Conservation (phyloP, 2,888 invertebrate species). For the Andricus curvator region DNA sequence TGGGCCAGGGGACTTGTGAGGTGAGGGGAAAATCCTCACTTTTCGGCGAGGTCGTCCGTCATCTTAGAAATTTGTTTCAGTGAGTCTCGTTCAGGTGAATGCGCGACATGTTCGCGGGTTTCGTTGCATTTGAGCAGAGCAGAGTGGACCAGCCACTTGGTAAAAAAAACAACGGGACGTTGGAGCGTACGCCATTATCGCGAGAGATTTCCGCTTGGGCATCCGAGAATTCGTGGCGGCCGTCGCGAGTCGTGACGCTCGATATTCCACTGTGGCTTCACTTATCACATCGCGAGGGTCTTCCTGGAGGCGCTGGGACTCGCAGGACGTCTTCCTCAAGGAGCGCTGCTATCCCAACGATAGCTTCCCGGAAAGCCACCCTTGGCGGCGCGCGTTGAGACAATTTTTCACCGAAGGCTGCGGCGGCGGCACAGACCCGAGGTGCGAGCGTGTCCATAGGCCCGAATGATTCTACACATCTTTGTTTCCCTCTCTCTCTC, state of each 20-base stretch:
- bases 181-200: conserved; percentile 51
- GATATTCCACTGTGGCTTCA: conserved; percentile 49
- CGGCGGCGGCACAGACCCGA: conserved; percentile 68
- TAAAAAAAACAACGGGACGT: conserved; percentile 48
- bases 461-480: conserved; percentile 63
- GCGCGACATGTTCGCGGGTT: conserved; percentile 39
- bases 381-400: conserved; percentile 34
- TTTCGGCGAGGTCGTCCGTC: conserved; percentile 37
- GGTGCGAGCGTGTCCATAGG: conserved; percentile 72
- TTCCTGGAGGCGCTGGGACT: conserved; percentile 7
- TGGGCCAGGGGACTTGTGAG: background rate
- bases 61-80: conserved; percentile 44
- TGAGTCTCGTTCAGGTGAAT: conserved; percentile 40
- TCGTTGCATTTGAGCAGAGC: conserved; percentile 29
- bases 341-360: conserved; percentile 9
- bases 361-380: conserved; percentile 35
- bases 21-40: conserved; percentile 21
- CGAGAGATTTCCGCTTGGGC: conserved; percentile 50
- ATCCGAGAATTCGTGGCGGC: conserved; percentile 49
- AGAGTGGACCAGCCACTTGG: conserved; percentile 38
- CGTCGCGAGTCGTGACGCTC: conserved; percentile 48
- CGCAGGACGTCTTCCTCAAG: conserved; percentile 14
- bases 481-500: conserved; percentile 44
- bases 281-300: conserved; percentile 29
- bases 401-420: conserved; percentile 45